Evolutionary conservation across 2,113 vertebrate species (phyloP).

Genomic region (Peromyscus leucopus): DNA sequence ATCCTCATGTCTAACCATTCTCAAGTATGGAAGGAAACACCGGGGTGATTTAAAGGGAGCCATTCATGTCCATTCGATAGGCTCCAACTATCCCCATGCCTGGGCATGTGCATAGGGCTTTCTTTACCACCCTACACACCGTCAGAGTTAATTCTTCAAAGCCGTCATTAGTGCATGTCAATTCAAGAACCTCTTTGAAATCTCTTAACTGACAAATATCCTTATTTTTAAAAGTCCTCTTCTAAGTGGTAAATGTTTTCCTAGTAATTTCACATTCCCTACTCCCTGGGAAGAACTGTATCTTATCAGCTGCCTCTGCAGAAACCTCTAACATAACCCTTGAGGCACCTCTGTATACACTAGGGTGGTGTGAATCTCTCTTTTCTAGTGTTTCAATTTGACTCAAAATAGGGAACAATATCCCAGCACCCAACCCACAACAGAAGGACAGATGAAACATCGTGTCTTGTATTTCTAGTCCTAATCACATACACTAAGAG

Average conservation of each 20-base stretch:
- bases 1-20: background rate
- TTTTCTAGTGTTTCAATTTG: background rate
- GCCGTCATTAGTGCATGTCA: background rate
- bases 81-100: background rate
- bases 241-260: slow-evolving; percentile 36
- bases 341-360: background rate
- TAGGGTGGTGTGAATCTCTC: background rate
- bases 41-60: background rate
- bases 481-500: background rate
- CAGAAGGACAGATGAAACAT: background rate
- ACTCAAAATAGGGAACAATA: slow-evolving; percentile 3
- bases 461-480: background rate
- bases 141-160: background rate
- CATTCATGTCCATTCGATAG: background rate
- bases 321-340: background rate
- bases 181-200: background rate
- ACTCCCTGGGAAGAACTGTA: background rate
- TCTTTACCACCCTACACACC: background rate
- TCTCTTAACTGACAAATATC: background rate
- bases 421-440: background rate
- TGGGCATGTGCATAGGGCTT: background rate
- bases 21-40: background rate
- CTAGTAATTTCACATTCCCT: background rate
- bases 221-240: background rate
- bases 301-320: background rate